Evolutionary conservation across 2,888 invertebrate species (phyloP), one percentile per base, ranked within the genome.

Genomic region (Tenthredo distinguenda): DNA sequence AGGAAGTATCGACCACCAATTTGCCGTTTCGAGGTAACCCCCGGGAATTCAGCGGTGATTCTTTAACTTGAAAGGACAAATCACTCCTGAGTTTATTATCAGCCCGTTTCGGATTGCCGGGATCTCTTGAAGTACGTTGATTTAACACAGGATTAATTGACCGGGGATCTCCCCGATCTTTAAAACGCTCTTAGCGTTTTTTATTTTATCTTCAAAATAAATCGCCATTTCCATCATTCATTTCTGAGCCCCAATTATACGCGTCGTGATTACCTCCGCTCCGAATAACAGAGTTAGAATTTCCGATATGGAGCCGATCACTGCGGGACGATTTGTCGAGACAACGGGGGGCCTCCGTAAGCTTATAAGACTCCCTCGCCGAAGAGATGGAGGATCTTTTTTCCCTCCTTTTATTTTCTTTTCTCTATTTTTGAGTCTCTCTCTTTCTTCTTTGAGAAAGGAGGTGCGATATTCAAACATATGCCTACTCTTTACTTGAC

Each of bases 1-100:
- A 84, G 77, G 90, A 89, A 89, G 87, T 77, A 86, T 86, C 86
- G 87, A 76, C 87, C 87, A 87, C 87, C 88, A 90, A 91, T 90
- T 90, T 88, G 88, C 88, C 85, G 88, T 89, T 90, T 90, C 88
- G 88, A 84, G 87, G 88, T 87, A 55, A n/a, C 18, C 55, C 55
- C 88, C 81, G 81, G 84, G 85, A 85, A 62, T 77, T 74, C 55
- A 2, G 15, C 77, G 55, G 68, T 34, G 12, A 68, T 68, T 68
- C 15, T 34, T 68, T 18, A 12, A 37, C 7, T 50, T 55, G 7
- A 50, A 37, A 50, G 50, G 55, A 74, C 74, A 74, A 74, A 74
- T 74, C 43, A 26, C 40, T 34, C 62, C 62, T 7, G 9, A 37
- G 9, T 72, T 37, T 12, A 43, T 74, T 10, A 62, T 62, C 62